Base-by-base conservation (phyloP, 2,797 vertebrate genomes). In the Sandelia bainsii region DNA sequence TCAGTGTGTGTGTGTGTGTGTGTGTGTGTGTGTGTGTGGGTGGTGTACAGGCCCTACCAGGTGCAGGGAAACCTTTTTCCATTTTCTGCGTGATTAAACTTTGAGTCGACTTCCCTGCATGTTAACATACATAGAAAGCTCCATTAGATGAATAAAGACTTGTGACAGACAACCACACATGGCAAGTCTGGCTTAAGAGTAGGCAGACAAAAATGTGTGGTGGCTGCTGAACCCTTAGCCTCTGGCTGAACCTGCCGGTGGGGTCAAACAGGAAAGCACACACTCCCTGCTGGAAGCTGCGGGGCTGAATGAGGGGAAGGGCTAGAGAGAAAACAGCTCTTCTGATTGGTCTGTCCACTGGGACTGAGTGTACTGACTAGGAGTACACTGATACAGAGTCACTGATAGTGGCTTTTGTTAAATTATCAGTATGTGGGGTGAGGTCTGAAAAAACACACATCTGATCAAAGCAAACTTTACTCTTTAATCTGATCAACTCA, bases 51-150 rank as follows among this genome's bases (percentile, higher is more conserved):
- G 70, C 69, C 80, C 73, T 77, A 75, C 84, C 78, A 82, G 84
- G 77, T 85, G 79, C 75, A 75, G 54, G 80, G 81, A 68, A 89
- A 80, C 67, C 58, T 87, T 92, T 93, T 88, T 92, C 87, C 83
- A 93, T 93, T 94, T 94, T 93, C 91, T 93, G 92, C 87, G 53
- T 82, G 90, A 94, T 93, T 93, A 91, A 93, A 85, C 92, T 81
- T 84, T 88, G 76, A 85, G 87, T 83, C 53, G 51, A 87, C 90
- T 87, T 87, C 78, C 77, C 83, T n/a, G 71, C 91, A 88, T 92
- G 91, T 90, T 90, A 91, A 91, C 91, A 90, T 77, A 88, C 83
- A 89, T 72, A 91, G 73, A 82, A 77, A 84, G 72, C 69, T 72
- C 76, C 72, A 75, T 79, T 85, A 80, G 74, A 83, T 70, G 79